Evolutionary conservation across 64 coral and sea anemone genomes (phyloP), one percentile per base, ranked within the genome.

Genomic region (Porites lutea): DNA sequence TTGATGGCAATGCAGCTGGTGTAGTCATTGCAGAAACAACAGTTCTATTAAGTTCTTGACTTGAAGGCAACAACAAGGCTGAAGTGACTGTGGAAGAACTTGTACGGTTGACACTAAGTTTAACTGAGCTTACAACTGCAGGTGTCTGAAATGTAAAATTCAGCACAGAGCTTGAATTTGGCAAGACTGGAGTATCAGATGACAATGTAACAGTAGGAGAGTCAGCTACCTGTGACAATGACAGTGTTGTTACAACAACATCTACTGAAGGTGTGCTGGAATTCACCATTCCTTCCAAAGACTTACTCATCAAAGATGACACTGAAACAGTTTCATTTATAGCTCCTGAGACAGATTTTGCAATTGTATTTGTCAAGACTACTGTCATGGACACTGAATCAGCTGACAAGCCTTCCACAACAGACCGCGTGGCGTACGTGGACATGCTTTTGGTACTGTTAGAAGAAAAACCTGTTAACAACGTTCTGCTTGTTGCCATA

Each of bases 31-130:
- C 4, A 62, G 58, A 44, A 44, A 80, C 78, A 8, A 80, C 78
- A 8, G 78, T 64, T 62, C 8, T 11, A 19, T 45, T 62, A 57
- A 15, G 23, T 20, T 51, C 7, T 52, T 19, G 9, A 27, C 43
- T 8, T 84, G 81, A 68, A 50, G 81, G 81, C n/a, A n/a, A n/a
- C 21, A 9, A 84, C 46, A 84, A 20, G 47, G 16, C 81, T 9
- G 63, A n/a, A 10, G 63, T 20, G 18, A 47, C 6, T 12, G 62
- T 2, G 52, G 21, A 15, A n/a, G 13, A 22, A 61, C 8, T 81
- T 45, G 61, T 68, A 19, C 37, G 15, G 59, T 52, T 84, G 63
- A 84, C 5, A 82, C 4, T 15, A 69, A 52, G 81, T 84, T 18
- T 7, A 0, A 9, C n/a, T 52, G 81, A 84, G 14, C 61, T 84